Conservation (phyloP, 1,140 invertebrate species). For the Pissodes strobi region DNA sequence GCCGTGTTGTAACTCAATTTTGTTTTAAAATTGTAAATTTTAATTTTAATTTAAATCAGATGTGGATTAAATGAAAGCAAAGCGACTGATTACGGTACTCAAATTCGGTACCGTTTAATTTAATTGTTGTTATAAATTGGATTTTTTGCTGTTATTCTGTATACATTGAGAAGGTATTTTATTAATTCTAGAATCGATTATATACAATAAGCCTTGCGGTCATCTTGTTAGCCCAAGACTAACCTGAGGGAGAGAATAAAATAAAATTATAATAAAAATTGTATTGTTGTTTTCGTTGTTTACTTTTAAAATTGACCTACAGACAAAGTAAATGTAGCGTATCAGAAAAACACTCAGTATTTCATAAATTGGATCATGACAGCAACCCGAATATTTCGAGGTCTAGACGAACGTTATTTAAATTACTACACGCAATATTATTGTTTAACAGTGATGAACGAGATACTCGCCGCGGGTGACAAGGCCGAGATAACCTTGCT, state of each 20-base stretch:
- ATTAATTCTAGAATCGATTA: slow-evolving; percentile 25
- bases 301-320: no score
- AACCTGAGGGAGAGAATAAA: slow-evolving; percentile 55
- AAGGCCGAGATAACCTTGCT: no score
- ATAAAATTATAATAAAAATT: slow-evolving; percentile 42
- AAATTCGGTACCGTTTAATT: slow-evolving; percentile 33
- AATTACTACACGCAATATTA: no score
- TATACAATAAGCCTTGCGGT: slow-evolving; percentile 53
- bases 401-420: no score
- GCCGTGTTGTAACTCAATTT: slow-evolving; percentile 16
- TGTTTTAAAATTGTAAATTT: slow-evolving; percentile 26
- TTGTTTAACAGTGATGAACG: no score
- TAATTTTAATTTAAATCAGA: no score
- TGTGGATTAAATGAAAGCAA: slow-evolving; percentile 5
- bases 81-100: slow-evolving; percentile 22
- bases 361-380: no score
- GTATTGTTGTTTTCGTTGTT: slow-evolving; percentile 17
- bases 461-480: no score
- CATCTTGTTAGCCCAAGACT: slow-evolving; percentile 55
- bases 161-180: slow-evolving; percentile 39
- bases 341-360: no score
- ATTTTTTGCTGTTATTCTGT: slow-evolving; percentile 44
- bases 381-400: no score
- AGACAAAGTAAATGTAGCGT: no score
- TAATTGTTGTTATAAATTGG: slow-evolving; percentile 42